Evolutionary conservation across 2,797 vertebrate genomes (phyloP).

Genomic region (Gymnoscopelus braueri): DNA sequence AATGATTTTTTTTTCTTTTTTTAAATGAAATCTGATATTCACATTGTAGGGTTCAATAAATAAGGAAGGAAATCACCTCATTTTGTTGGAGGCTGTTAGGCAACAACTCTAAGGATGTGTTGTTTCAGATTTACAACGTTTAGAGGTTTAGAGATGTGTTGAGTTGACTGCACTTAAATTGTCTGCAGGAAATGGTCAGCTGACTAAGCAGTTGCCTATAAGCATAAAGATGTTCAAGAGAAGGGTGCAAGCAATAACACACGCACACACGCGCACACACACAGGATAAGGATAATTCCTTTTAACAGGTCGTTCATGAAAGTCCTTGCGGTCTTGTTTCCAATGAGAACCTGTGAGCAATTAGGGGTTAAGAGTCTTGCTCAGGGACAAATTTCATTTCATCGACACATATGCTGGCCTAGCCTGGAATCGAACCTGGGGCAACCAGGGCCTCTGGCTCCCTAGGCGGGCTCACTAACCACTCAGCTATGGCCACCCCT

Average conservation of each 20-base stretch:
- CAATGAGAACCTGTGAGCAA: no score
- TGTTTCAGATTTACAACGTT: slow-evolving; percentile 29
- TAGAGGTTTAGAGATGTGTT: slow-evolving; percentile 20
- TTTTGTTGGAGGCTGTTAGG: not conserved
- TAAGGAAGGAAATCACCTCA: slow-evolving; percentile 27
- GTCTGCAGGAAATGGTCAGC: slow-evolving; percentile 23
- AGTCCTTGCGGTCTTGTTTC: no score
- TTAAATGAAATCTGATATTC: slow-evolving; percentile 16
- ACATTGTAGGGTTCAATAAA: slow-evolving; percentile 14
- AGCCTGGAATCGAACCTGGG: no score
- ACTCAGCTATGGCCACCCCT: no score
- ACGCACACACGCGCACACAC: not conserved
- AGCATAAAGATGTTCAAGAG: slow-evolving; percentile 10
- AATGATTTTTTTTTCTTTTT: not conserved
- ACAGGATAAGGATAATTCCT: no score
- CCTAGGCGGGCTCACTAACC: no score
- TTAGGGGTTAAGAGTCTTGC: no score
- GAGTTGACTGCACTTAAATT: slow-evolving; percentile 22
- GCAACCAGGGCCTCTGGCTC: no score
- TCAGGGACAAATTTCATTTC: no score
- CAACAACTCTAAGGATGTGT: slow-evolving; percentile 3
- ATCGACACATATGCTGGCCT: no score
- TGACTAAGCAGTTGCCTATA: slow-evolving; percentile 14
- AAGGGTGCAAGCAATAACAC: not conserved
- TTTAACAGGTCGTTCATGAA: no score